These are phyloP conservation scores for Agonopterix subpropinquella DNA, from an alignment of 2,888 invertebrate species.

Conservation along the genomic window DNA sequence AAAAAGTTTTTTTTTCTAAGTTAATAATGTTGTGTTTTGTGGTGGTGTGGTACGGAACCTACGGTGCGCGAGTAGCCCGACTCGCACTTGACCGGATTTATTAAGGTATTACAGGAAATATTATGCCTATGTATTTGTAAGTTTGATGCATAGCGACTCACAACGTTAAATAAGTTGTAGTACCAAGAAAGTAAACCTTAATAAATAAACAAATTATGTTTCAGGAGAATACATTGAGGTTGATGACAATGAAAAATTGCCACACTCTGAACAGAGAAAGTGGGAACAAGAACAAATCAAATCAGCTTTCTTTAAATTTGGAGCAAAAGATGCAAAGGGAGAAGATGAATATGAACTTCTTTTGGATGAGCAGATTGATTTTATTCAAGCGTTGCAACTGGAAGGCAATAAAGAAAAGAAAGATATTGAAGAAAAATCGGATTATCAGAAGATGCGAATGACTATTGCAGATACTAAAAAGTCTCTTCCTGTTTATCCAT, in stretches of 20 bases:
- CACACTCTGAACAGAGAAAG: conserved; percentile 91
- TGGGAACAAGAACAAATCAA: conserved; percentile 99
- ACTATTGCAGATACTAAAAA: conserved; percentile 93
- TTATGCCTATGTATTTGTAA: no score
- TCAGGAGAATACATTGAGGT: conserved; percentile 86
- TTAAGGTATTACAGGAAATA: no score
- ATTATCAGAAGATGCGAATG: conserved; percentile 80
- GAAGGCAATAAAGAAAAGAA: conserved; percentile 80
- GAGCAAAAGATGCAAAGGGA: conserved; percentile 88
- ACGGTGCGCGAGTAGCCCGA: no score
- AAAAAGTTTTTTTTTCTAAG: no score
- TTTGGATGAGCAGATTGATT: conserved; percentile 98
- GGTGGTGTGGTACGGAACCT: no score
- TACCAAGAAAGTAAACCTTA: neutral
- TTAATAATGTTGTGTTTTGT: no score
- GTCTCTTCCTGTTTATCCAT: conserved; percentile 96
- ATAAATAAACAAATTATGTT: conserved; percentile 12
- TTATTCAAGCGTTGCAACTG: conserved; percentile 91
- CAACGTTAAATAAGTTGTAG: no score
- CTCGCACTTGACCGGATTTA: no score
- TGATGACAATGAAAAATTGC: conserved; percentile 89
- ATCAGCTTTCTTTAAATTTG: conserved; percentile 94
- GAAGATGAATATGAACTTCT: conserved; percentile 93
- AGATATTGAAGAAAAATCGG: conserved; percentile 78
- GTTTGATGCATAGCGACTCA: no score